phyloP scores from a whole-genome alignment of 2,888 invertebrate genomes.

The Nipponacmea schrenckii region DNA sequence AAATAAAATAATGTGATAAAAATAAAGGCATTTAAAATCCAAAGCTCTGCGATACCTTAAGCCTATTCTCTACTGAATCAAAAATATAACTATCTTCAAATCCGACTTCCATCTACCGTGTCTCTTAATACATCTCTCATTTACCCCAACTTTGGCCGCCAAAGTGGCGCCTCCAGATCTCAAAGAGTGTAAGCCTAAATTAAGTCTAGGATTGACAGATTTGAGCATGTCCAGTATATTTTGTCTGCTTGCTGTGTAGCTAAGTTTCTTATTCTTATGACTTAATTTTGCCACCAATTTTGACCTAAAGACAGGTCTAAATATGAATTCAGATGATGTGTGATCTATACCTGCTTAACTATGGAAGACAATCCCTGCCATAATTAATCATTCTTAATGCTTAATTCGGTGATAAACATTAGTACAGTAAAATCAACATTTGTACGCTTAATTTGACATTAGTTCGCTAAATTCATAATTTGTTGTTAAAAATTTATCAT shows the following conservation, averaged over 20 bases:
- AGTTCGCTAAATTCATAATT: too few species aligned
- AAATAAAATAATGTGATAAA: background rate
- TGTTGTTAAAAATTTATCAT: too few species aligned
- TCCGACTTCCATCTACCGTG: conserved; percentile 23
- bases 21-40: conserved; percentile 4
- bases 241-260: background rate
- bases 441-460: too few species aligned
- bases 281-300: background rate
- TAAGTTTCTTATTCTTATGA: too few species aligned
- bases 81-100: conserved; percentile 14
- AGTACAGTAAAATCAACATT: too few species aligned
- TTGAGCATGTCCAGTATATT: background rate
- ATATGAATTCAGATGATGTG: conserved; percentile 17
- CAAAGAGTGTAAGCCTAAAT: conserved; percentile 19
- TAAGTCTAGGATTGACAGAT: background rate
- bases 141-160: conserved; percentile 12
- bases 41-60: conserved; percentile 9
- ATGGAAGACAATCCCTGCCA: too few species aligned
- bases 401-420: too few species aligned
- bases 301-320: conserved; percentile 30
- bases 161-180: conserved; percentile 19
- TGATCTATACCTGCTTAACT: conserved; percentile 5
- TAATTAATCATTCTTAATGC: too few species aligned
- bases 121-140: conserved; percentile 16
- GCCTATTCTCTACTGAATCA: conserved; percentile 11